Conservation (phyloP, 37 sponge, comb jelly and placozoan species). For the Axinella damicornis region DNA sequence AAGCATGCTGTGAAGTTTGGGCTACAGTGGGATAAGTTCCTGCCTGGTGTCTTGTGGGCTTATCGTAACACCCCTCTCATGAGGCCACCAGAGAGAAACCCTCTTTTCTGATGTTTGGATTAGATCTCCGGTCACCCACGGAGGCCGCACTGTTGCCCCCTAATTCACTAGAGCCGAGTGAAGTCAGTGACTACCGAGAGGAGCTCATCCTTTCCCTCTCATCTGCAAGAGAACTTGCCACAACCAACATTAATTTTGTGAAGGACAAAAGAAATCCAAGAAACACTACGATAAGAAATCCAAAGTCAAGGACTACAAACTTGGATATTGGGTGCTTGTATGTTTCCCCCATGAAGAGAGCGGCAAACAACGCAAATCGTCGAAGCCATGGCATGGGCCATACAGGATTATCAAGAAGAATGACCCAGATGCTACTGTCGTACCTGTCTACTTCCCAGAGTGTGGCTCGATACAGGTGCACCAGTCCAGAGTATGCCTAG, state of each 20-base stretch:
- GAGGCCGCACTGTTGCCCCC: too few species aligned
- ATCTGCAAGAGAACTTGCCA: too few species aligned
- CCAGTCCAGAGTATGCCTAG: slow-evolving; percentile 46
- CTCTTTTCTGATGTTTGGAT: too few species aligned
- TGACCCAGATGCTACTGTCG: slow-evolving; percentile 30
- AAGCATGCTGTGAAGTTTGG: slow-evolving; percentile 15
- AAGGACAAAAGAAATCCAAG: too few species aligned
- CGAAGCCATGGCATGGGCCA: neutral
- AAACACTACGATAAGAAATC: neutral
- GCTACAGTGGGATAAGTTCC: slow-evolving; percentile 37
- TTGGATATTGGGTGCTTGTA: neutral
- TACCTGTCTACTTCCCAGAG: slow-evolving; percentile 55
- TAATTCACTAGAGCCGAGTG: too few species aligned
- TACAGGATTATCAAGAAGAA: slow-evolving; percentile 14
- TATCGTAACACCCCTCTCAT: too few species aligned
- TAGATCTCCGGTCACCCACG: too few species aligned
- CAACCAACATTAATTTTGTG: too few species aligned
- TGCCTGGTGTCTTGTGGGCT: slow-evolving; percentile 47
- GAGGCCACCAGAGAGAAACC: too few species aligned
- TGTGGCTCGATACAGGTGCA: slow-evolving; percentile 40
- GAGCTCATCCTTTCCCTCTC: too few species aligned
- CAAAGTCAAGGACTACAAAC: neutral
- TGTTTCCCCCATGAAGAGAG: neutral
- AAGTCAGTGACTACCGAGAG: too few species aligned
- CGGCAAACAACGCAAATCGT: too few species aligned